Evolutionary conservation across 2,113 vertebrate genomes (phyloP).

Genomic region (Sturnira hondurensis): DNA sequence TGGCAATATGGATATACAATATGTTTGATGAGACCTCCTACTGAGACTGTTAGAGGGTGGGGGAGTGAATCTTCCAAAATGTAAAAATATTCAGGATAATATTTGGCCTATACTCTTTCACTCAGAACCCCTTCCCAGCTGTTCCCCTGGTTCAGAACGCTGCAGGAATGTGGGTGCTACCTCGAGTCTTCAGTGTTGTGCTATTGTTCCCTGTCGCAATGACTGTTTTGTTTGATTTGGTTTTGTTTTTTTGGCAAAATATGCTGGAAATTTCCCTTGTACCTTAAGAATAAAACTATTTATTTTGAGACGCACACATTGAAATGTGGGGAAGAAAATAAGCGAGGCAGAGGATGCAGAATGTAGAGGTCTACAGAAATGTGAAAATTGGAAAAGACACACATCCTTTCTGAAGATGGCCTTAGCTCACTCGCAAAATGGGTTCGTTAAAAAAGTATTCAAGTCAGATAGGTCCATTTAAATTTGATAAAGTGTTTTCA

Average conservation of each 20-base stretch:
- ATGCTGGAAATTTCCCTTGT: not conserved
- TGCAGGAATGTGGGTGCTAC: not conserved
- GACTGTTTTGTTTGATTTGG: not conserved
- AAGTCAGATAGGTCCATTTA: not conserved
- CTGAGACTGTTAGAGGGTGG: not conserved
- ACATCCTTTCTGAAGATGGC: not conserved
- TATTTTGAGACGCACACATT: not conserved
- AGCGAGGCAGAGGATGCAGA: not conserved
- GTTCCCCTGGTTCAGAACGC: not conserved
- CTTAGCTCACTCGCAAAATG: not conserved
- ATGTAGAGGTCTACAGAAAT: slow-evolving; percentile 24
- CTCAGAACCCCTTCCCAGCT: not conserved
- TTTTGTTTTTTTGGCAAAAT: not conserved
- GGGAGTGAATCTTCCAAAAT: not conserved
- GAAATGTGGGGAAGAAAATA: not conserved
- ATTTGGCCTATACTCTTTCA: not conserved
- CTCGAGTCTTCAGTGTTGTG: not conserved
- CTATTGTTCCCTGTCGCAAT: not conserved
- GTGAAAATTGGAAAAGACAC: not conserved
- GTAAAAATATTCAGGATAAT: not conserved
- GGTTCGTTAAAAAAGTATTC: not conserved
- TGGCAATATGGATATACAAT: not conserved
- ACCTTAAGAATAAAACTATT: slow-evolving; percentile 1
- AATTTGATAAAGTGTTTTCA: not conserved
- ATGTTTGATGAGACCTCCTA: not conserved